Evolutionary conservation across 2,797 vertebrate species (phyloP).

Genomic region (Oreochromis grahami): DNA sequence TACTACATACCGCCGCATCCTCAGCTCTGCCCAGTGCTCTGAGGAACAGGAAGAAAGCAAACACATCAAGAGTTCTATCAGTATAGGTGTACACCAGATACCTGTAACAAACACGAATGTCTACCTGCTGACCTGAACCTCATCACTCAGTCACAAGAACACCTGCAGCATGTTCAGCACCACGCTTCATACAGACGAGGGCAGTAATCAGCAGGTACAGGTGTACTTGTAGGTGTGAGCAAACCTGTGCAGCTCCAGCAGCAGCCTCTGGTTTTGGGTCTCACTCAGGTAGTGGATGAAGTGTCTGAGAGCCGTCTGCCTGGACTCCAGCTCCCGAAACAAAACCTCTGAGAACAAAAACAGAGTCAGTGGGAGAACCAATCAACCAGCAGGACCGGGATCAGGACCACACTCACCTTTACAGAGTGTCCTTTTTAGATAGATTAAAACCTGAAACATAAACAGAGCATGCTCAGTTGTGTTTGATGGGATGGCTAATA

Average conservation of each 20-base stretch:
- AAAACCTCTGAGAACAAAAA: constrained; percentile 79
- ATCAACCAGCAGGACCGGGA: neutral
- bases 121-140: neutral
- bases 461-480: neutral
- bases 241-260: constrained; percentile 85
- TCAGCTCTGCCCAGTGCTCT: constrained; percentile 88
- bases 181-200: neutral
- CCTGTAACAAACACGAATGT: neutral
- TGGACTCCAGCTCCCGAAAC: constrained; percentile 85
- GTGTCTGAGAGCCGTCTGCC: constrained; percentile 88
- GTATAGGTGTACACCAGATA: neutral
- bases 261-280: constrained; percentile 82
- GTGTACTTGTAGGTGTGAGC: neutral
- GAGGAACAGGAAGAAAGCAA: neutral
- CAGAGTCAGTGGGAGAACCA: neutral
- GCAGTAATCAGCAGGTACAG: neutral
- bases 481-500: neutral
- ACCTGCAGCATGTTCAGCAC: neutral
- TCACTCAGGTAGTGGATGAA: constrained; percentile 91
- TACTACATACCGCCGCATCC: constrained; percentile 86
- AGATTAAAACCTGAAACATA: constrained; percentile 86
- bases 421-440: constrained; percentile 87
- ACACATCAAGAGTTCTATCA: neutral
- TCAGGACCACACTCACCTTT: constrained; percentile 79
- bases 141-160: neutral